A percentile compares a stretch with the other conserved stretches of the same genome.
phyloP scores from a whole-genome alignment of 2,113 vertebrate species.

The Callithrix jacchus region DNA sequence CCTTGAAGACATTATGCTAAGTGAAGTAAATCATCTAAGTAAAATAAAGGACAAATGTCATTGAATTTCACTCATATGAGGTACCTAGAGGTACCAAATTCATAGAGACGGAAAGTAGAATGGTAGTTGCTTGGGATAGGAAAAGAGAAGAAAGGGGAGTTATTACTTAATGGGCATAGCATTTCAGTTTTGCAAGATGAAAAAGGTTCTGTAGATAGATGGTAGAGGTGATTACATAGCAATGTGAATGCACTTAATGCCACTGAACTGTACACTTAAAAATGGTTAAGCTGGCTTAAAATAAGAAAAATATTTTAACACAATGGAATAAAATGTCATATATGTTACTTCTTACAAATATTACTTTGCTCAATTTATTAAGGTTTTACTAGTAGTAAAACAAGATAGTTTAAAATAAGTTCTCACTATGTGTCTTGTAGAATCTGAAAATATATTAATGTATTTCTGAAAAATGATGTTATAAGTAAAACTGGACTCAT shows the following conservation, averaged over 20 bases:
- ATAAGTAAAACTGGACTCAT: slow-evolving; percentile 18
- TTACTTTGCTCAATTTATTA: not conserved
- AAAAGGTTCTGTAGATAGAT: not conserved
- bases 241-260: not conserved
- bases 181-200: not conserved
- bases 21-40: not conserved
- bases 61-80: not conserved
- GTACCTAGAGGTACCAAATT: not conserved
- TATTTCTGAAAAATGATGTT: not conserved
- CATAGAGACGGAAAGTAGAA: not conserved
- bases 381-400: not conserved
- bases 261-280: not conserved
- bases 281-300: not conserved
- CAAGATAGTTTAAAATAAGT: not conserved
- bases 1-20: not conserved
- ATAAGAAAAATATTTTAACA: not conserved
- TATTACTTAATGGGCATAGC: not conserved
- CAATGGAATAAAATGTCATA: not conserved
- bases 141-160: not conserved
- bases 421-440: not conserved
- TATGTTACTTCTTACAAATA: not conserved
- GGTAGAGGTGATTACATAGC: not conserved
- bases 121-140: not conserved
- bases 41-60: not conserved
- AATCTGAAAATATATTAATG: not conserved